phyloP scores from a whole-genome alignment of 2,888 invertebrate species.

The Reticulitermes lucifugus region DNA sequence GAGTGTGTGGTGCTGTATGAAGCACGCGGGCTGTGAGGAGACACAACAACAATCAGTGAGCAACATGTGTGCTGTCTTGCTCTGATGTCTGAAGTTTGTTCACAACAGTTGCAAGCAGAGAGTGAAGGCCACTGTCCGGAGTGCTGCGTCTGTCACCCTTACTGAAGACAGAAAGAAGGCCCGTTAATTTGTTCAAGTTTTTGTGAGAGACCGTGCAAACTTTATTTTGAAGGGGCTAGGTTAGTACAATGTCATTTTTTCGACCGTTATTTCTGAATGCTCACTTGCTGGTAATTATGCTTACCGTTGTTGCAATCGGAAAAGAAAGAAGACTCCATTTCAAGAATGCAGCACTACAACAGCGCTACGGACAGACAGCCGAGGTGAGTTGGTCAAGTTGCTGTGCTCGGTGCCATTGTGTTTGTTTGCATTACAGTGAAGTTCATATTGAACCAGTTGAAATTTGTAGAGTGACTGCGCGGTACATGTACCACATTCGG shows the following conservation, averaged over 20 bases:
- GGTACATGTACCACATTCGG: too few species aligned
- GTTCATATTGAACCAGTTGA: not conserved
- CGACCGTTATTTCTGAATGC: not conserved
- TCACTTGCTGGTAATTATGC: not conserved
- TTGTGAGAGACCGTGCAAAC: not conserved
- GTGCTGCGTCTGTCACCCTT: not conserved
- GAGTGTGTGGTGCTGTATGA: too few species aligned
- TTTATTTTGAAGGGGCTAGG: not conserved
- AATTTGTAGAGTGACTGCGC: too few species aligned
- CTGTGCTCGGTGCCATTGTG: not conserved
- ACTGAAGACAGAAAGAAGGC: not conserved
- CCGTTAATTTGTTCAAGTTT: not conserved
- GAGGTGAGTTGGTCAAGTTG: not conserved
- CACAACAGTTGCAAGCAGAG: too few species aligned
- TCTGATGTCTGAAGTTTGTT: too few species aligned
- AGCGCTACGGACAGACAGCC: not conserved
- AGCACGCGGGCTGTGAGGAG: too few species aligned
- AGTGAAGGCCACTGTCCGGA: too few species aligned
- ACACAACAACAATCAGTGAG: too few species aligned
- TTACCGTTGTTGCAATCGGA: not conserved
- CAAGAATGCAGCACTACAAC: not conserved
- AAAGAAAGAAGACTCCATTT: not conserved
- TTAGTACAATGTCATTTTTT: not conserved
- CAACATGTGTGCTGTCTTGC: too few species aligned
- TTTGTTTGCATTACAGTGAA: not conserved